Base-by-base conservation (phyloP, 1,140 invertebrate genomes). In the Geopemphigus sp. region DNA sequence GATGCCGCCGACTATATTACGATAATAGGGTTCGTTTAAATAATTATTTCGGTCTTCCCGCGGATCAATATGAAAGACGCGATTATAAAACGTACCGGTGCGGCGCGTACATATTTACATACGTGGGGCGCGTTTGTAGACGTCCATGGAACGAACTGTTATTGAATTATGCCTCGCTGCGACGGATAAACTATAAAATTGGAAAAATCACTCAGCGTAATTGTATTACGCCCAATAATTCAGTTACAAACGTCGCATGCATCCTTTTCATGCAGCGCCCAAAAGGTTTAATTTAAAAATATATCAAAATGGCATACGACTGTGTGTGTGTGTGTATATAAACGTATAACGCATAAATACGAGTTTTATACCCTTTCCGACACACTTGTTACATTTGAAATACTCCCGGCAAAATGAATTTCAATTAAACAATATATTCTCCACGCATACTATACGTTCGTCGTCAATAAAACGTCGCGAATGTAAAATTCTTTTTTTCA, bases 271-370 rank as follows among this genome's bases (percentile, higher is more conserved):
- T 54, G 14, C 47, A 50, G 47, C 74, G 19, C 56, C 39, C 14
- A 29, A 78, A 78, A 63, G 74, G 74, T 78, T 78, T 78, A 78
- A 78, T 78, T 63, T 78, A 78, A 78, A 78, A 78, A 78, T 78
- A 63, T 78, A 78, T 61, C 72, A 78, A 78, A 78, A 78, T 57
- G 74, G 74, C 47, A 63, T 78, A 63, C 29, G 74, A 63, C 12
- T 61, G 74, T 45, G 39, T 39, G 56, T 22, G 47, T 76, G 59
- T 76, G n/a, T n/a, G n/a, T n/a, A n/a, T n/a, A n/a, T n/a, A n/a
- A n/a, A n/a, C n/a, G n/a, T n/a, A 47, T n/a, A 6, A 50, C 24
- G 56, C 73, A 45, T 19, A 10, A 8, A 50, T 45, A 56, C 73
- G 66, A 29, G 22, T 26, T 50, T 47, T 78, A 39, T 63, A 45